Evolutionary conservation across 2,113 vertebrate species (phyloP).

Genomic region (Acinonyx jubatus): DNA sequence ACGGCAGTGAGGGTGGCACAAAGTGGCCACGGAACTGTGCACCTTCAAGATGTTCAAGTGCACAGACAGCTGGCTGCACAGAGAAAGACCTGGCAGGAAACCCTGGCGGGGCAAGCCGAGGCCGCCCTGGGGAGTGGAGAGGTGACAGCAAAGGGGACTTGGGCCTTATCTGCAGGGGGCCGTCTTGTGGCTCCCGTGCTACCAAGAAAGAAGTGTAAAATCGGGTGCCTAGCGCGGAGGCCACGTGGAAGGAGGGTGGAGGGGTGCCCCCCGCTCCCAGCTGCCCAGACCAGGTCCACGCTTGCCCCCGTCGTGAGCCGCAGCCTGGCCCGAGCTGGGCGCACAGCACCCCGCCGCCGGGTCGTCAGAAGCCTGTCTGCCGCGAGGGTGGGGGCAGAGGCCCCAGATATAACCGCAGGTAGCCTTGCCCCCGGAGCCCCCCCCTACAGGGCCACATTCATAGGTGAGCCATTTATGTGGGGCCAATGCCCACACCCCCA

Average conservation of each 20-base stretch:
- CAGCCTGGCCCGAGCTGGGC: not conserved
- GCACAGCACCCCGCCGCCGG: not conserved
- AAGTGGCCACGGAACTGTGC: fast-evolving
- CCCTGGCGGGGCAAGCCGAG: not conserved
- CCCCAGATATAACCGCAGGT: not conserved
- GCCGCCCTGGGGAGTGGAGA: not conserved
- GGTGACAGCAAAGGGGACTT: not conserved
- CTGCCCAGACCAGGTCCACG: not conserved
- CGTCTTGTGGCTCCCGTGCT: not conserved
- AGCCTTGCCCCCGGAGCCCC: not conserved
- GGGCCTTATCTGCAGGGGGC: not conserved
- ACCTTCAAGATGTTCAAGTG: fast-evolving
- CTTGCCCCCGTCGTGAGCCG: fast-evolving
- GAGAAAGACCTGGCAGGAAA: not conserved
- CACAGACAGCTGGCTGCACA: fast-evolving
- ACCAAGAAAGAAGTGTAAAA: not conserved
- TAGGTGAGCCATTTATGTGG: conserved; percentile 88
- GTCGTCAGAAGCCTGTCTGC: not conserved
- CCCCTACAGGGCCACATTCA: conserved; percentile 70
- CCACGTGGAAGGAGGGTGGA: not conserved
- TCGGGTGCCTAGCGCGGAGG: not conserved
- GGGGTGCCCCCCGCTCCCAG: not conserved
- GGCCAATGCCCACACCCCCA: conserved; percentile 73
- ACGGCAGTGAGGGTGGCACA: fast-evolving
- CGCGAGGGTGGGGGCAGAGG: not conserved